These are phyloP conservation scores for Neomonachus schauinslandi DNA, from an alignment of 2,113 vertebrate genomes.

Conservation along the genomic window DNA sequence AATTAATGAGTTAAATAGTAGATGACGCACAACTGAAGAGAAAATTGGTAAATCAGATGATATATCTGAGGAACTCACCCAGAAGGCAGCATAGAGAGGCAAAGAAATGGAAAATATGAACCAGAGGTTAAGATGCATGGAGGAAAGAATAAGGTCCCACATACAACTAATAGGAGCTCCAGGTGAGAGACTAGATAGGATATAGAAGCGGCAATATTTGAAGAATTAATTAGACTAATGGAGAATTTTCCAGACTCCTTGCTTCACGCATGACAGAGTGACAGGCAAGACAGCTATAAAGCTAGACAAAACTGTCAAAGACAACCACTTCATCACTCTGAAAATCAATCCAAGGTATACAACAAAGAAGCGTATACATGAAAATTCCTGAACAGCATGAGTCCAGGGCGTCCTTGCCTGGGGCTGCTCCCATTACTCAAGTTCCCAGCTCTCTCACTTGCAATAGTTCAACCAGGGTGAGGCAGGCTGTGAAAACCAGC, in stretches of 20 bases:
- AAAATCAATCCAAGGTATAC: slow-evolving; percentile 35
- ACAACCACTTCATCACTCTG: slow-evolving; percentile 6
- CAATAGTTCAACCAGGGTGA: background rate
- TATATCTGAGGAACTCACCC: background rate
- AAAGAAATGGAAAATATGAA: background rate
- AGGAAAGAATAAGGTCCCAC: background rate
- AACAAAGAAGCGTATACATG: background rate
- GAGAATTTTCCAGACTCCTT: slow-evolving; percentile 12
- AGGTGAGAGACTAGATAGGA: background rate
- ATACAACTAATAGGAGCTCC: background rate
- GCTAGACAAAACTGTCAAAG: slow-evolving; percentile 20
- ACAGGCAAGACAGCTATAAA: slow-evolving; percentile 24
- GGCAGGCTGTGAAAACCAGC: background rate
- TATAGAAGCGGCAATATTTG: background rate
- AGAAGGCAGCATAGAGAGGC: background rate
- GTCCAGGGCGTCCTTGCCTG: background rate
- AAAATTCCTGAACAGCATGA: slow-evolving; percentile 19
- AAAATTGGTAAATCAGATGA: slow-evolving; percentile 20
- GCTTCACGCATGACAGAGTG: background rate
- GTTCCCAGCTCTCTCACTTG: background rate
- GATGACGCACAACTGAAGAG: background rate
- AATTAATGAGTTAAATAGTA: background rate
- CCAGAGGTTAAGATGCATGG: background rate
- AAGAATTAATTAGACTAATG: background rate
- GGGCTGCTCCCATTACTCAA: background rate